Percentiles rank a stretch among this genome's conserved stretches.
Conservation (phyloP, 2,888 invertebrate species). For the Drosophila paranaensis region DNA sequence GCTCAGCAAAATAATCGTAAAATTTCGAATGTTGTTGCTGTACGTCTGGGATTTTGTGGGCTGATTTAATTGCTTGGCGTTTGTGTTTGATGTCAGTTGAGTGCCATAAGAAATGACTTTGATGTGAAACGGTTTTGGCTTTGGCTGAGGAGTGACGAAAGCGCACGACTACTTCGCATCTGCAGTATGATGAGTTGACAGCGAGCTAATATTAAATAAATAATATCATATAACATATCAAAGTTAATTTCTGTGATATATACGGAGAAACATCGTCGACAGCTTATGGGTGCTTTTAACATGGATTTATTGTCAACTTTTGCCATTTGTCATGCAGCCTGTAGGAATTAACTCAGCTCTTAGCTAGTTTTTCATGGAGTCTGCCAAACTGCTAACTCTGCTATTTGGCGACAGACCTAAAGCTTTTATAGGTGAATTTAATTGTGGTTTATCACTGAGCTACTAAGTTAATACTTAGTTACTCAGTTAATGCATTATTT, state of each 20-base stretch:
- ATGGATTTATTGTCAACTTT: not conserved
- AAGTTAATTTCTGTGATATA: not conserved
- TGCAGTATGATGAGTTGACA: not conserved
- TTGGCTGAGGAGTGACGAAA: conserved; percentile 2
- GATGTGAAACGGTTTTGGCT: conserved; percentile 19
- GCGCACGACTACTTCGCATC: not conserved
- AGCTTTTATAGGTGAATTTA: too few species aligned
- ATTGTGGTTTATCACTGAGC: too few species aligned
- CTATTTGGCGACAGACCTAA: too few species aligned
- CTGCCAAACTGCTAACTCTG: not conserved
- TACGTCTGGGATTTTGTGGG: conserved; percentile 40
- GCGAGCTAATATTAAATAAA: not conserved
- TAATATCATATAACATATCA: conserved; percentile 8
- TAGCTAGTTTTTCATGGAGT: not conserved
- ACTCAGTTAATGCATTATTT: too few species aligned
- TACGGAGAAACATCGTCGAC: not conserved
- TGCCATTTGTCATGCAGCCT: not conserved
- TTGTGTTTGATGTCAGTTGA: conserved; percentile 26
- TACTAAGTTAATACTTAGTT: too few species aligned
- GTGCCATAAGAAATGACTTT: conserved; percentile 19
- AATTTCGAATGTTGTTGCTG: conserved; percentile 20
- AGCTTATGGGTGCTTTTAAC: not conserved
- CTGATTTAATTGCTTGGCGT: conserved; percentile 44
- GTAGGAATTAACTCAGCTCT: not conserved
- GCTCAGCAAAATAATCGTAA: conserved; percentile 21